These are phyloP conservation scores for Drosophila repleta DNA, from an alignment of 1,140 invertebrate species.

Conservation along the genomic window DNA sequence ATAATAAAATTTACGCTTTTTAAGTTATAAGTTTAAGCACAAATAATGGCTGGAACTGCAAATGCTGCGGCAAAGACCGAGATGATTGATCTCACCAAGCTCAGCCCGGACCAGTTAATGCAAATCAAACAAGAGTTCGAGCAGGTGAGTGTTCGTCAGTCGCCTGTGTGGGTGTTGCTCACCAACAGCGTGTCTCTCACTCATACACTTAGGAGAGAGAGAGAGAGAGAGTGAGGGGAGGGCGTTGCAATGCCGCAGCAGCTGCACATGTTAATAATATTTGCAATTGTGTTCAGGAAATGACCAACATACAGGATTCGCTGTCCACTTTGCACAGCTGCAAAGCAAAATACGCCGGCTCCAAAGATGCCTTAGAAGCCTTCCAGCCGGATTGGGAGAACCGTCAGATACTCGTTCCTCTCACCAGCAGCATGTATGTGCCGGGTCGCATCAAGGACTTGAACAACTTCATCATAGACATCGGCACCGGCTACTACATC, in stretches of 20 bases:
- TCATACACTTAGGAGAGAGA: not conserved
- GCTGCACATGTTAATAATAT: conserved; percentile 52
- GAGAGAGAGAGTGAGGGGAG: not conserved
- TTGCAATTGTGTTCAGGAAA: conserved; percentile 86
- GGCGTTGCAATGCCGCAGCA: conserved; percentile 12
- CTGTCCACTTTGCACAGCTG: conserved; percentile 94
- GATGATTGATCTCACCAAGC: conserved; percentile 90
- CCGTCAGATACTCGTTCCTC: conserved; percentile 94
- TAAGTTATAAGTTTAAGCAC: conserved; percentile 62
- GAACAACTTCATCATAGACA: conserved; percentile 94
- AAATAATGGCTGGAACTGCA: conserved; percentile 63
- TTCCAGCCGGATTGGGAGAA: conserved; percentile 89
- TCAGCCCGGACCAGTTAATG: conserved; percentile 91
- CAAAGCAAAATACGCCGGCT: conserved; percentile 95
- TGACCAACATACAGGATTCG: conserved; percentile 94
- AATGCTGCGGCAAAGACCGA: conserved; percentile 85
- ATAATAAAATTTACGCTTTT: conserved; percentile 51
- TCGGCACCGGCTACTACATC: conserved; percentile 98
- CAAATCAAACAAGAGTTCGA: conserved; percentile 94
- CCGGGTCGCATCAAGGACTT: conserved; percentile 93
- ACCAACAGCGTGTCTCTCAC: conserved; percentile 9
- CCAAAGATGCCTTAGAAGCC: conserved; percentile 92
- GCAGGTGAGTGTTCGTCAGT: conserved; percentile 88
- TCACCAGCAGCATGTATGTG: conserved; percentile 98
- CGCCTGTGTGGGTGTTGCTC: conserved; percentile 46